Evolutionary conservation across 2,113 vertebrate genomes (phyloP), one percentile per base, ranked within the genome.

Genomic region (Aldabrachelys gigantea): DNA sequence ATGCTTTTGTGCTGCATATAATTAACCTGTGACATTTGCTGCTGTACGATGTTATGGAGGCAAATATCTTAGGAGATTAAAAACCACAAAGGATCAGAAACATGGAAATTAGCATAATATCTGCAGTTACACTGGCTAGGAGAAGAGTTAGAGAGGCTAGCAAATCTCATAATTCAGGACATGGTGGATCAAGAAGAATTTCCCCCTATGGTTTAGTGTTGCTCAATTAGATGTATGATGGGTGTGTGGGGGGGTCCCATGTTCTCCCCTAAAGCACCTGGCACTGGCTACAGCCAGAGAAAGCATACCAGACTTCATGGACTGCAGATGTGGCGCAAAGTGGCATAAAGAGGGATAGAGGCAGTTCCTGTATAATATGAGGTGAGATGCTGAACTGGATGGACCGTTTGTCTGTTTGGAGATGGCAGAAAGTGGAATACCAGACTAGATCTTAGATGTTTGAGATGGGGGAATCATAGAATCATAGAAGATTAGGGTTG

Each of bases 21-120:
- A 89, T 84, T 75, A 92, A 3, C 5, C 91, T 0, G 29, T 78
- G 83, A 56, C 44, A 3, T 0, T 0, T 16, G 24, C 75, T 89
- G 16, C 14, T 0, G 0, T 1, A 3, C 0, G 9, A 80, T 1
- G 65, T 84, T 19, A 11, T 17, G 89, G 21, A 21, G 6, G 53
- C 16, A 35, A 14, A 49, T 31, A 22, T 14, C 65, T 72, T 41
- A 29, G n/a, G 65, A 44, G n/a, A 44, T 2, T 1, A 2, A 6
- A 27, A 82, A 49, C 24, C 24, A 27, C 4, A 27, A 8, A 41
- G 8, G n/a, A 6, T 38, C 78, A 35, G n/a, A 69, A 12, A 38
- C 6, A 0, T 4, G 38, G 1, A 19, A 62, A 47, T 11, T 62
- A 5, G 22, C 1, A n/a, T 13, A 13, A 11, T 17, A 31, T 35